These are phyloP conservation scores for Psittacula echo DNA, from an alignment of 2,797 vertebrate species.

Conservation along the genomic window DNA sequence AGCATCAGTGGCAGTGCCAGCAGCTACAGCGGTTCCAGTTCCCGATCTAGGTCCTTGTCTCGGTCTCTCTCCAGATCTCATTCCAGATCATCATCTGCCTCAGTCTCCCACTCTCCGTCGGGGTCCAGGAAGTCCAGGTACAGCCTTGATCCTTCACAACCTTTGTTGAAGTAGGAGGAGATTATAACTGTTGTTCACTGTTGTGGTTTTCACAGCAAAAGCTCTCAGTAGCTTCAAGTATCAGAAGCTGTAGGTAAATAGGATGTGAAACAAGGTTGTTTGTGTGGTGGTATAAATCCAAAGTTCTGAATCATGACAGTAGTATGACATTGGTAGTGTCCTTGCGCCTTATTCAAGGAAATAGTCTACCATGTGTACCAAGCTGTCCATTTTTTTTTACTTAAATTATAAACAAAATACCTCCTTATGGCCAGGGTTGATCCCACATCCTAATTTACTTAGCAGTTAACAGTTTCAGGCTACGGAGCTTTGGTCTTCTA, in stretches of 20 bases:
- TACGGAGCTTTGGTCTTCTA: neutral
- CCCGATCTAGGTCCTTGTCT: constrained; percentile 86
- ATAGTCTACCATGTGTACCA: neutral
- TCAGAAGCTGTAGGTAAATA: neutral
- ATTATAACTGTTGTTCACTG: too few relatives aligned
- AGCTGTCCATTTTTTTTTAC: neutral
- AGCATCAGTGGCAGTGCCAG: constrained; percentile 91
- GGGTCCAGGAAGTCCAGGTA: constrained; percentile 84
- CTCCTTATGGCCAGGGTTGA: neutral
- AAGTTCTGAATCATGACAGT: neutral
- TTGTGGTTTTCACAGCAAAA: neutral
- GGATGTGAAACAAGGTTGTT: neutral
- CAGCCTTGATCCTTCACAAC: neutral
- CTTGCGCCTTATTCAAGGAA: neutral
- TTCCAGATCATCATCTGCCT: constrained; percentile 79
- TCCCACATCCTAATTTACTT: neutral
- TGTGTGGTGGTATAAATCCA: neutral
- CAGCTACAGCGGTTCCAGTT: constrained; percentile 94
- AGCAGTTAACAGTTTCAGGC: neutral
- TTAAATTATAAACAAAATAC: neutral
- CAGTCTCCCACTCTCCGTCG: constrained; percentile 82
- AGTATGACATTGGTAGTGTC: neutral
- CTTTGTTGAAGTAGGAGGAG: neutral
- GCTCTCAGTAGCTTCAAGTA: neutral
- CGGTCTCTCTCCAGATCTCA: constrained; percentile 65